Percentiles rank a stretch among this genome's conserved stretches.
Evolutionary conservation across 1,140 invertebrate species (phyloP).

Genomic region (Eriocheir sinensis): DNA sequence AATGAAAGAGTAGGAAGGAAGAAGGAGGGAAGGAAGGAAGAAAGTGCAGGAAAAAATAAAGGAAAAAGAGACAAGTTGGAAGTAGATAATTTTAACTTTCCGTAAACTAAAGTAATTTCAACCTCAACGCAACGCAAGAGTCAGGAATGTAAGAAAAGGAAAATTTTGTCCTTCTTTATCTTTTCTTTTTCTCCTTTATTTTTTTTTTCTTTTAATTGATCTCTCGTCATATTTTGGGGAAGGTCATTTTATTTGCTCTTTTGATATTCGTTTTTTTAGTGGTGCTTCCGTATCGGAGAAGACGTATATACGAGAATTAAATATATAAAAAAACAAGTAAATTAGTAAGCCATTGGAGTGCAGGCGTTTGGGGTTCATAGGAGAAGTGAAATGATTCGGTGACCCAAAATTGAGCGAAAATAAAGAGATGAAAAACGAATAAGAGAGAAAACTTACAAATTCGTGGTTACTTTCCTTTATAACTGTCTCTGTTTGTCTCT

Average conservation of each 20-base stretch:
- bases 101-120: background rate
- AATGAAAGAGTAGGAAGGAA: background rate
- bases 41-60: background rate
- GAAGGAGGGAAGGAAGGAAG: conserved; percentile 24
- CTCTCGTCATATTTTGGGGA: background rate
- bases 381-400: background rate
- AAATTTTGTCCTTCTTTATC: background rate
- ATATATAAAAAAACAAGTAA: background rate
- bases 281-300: background rate
- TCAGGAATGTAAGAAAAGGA: background rate
- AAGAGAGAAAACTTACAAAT: background rate
- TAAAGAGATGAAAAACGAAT: background rate
- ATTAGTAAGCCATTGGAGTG: background rate
- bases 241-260: background rate
- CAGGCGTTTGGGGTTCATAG: background rate
- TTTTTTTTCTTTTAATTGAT: background rate
- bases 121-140: no score
- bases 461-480: background rate
- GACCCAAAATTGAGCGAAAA: background rate
- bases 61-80: background rate
- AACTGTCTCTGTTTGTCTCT: background rate
- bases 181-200: background rate
- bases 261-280: background rate
- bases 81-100: conserved; percentile 7
- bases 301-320: background rate